These are phyloP conservation scores for Chironex yamaguchii DNA, from an alignment of 30 jellyfish, hydroid and myxozoan species.

Conservation along the genomic window DNA sequence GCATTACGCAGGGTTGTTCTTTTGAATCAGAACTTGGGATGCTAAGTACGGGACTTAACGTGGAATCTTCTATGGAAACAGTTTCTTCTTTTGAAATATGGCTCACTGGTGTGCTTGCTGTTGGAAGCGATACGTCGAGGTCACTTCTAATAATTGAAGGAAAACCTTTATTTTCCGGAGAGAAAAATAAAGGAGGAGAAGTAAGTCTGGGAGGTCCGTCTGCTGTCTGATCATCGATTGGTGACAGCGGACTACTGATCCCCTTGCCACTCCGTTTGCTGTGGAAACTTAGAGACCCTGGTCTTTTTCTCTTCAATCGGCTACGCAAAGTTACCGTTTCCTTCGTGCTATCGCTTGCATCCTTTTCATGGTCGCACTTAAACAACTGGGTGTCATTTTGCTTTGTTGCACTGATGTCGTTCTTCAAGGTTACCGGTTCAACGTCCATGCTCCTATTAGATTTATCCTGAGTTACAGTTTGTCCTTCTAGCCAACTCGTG, in stretches of 20 bases:
- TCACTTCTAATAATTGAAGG: not conserved
- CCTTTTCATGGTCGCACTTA: no score
- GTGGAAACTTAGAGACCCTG: no score
- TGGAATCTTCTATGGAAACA: not conserved
- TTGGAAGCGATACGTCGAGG: not conserved
- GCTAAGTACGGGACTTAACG: not conserved
- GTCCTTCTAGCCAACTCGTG: constrained; percentile 40
- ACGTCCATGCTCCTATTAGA: no score
- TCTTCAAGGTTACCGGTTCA: no score
- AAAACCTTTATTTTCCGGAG: not conserved
- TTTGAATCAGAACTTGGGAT: not conserved
- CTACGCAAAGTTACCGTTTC: no score
- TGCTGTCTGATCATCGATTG: not conserved
- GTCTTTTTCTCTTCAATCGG: no score
- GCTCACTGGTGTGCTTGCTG: not conserved
- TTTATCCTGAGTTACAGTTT: no score
- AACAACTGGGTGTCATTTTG: no score
- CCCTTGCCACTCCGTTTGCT: no score
- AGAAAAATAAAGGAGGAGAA: not conserved
- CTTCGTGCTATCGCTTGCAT: no score
- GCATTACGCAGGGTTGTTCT: not conserved
- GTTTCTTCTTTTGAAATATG: not conserved
- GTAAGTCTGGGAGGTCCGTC: not conserved
- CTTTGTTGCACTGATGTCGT: no score
- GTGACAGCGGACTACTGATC: no score